phyloP scores from a whole-genome alignment of 2,113 vertebrate genomes.

The Stegastes partitus region DNA sequence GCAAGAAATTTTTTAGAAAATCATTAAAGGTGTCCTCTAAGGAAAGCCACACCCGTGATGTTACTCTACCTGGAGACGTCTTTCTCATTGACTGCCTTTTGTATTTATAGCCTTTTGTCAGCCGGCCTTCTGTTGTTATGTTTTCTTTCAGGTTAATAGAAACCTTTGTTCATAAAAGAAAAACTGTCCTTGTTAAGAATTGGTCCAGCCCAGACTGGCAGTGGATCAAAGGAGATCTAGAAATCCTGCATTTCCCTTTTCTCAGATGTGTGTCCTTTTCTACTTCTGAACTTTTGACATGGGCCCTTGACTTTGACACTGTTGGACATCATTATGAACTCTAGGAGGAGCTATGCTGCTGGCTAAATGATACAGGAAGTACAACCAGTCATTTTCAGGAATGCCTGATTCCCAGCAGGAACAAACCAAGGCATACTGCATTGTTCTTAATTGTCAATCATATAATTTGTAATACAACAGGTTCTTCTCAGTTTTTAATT shows the following conservation, averaged over 20 bases:
- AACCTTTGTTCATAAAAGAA: no score
- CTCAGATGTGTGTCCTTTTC: neutral
- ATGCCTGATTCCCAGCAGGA: no score
- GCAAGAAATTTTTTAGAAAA: no score
- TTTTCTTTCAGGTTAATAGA: no score
- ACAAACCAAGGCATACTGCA: neutral
- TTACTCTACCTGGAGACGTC: no score
- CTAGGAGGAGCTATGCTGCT: constrained; percentile 11
- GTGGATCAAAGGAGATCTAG: neutral
- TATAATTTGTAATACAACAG: neutral
- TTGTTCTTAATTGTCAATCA: neutral
- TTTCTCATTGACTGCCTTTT: no score
- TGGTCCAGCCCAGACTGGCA: no score
- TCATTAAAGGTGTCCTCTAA: no score
- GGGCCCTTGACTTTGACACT: neutral
- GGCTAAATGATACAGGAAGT: constrained; percentile 8
- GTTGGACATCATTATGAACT: constrained; percentile 4
- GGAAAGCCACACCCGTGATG: no score
- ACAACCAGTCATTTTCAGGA: neutral
- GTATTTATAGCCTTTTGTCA: no score
- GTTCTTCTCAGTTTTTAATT: neutral
- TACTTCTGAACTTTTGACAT: neutral
- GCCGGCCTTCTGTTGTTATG: no score
- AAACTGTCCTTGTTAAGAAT: no score
- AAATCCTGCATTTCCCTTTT: neutral